Evolutionary conservation across 2,888 invertebrate species (phyloP), one percentile per base, ranked within the genome.

Genomic region (Diadegma fenestrale): DNA sequence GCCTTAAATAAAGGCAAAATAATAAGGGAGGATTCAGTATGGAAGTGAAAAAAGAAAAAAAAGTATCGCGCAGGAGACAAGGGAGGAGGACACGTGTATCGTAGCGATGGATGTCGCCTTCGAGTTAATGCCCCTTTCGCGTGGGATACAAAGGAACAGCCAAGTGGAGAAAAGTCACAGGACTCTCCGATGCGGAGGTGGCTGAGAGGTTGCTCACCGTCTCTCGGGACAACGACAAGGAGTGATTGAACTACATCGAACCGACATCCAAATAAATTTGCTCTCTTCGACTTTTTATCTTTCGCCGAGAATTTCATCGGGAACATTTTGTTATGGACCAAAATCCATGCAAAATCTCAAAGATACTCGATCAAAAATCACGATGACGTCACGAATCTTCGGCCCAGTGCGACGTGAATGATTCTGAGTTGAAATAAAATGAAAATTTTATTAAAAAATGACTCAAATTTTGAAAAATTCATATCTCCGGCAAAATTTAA

Each of bases 101-200:
- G 48, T 22, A 30, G 41, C 41, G 22, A 72, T 72, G 54, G 37
- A 66, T 77, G 66, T 77, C 66, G 66, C 66, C 54, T 37, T n/a
- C 51, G 54, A 77, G 77, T 77, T 77, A 77, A 68, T 77, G 77
- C 66, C 77, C 77, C 77, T 68, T 66, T 54, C 22, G 64, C 79
- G 79, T 79, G 79, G 61, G 79, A 79, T 61, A 79, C 69, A 71
- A 79, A 79, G 69, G 63, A 71, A 71, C 68, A 58, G 54, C 63
- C 69, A 33, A 68, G 84, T 12, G 80, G 68, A 19, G 85, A 88
- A 87, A 88, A 66, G 82, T 58, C 76, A 64, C 51, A 78, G 71
- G 63, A 80, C 82, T 79, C 82, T 66, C 71, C 73, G 75, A 75
- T 75, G 75, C 61, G 61, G 45, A 75, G 61, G 75, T 61, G 61